A percentile compares a stretch with the other conserved stretches of the same genome.
Conservation (phyloP, 2,888 invertebrate species). For the Oscheius sp. region DNA sequence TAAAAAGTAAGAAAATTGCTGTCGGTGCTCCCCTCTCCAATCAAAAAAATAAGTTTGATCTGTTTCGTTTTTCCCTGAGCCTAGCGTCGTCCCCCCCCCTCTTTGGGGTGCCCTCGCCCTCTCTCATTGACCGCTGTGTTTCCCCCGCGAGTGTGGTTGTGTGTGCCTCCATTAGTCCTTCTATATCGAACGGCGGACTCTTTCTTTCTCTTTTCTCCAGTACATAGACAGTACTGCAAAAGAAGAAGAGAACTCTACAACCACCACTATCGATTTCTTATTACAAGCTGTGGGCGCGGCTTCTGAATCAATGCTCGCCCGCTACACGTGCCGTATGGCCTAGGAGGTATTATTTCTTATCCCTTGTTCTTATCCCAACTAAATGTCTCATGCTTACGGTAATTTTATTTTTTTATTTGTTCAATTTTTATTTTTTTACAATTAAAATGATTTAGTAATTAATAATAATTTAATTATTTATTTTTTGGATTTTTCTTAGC, state of each 20-base stretch:
- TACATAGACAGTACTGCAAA: too few species aligned
- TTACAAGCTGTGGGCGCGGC: slow-evolving; percentile 31
- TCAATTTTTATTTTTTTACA: background rate
- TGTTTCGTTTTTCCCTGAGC: too few species aligned
- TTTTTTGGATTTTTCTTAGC: background rate
- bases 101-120: slow-evolving; percentile 7
- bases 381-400: slow-evolving; percentile 4
- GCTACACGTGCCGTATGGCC: slow-evolving; percentile 25
- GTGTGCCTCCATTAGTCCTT: slow-evolving; percentile 30
- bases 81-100: too few species aligned
- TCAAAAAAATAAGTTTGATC: too few species aligned
- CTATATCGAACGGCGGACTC: slow-evolving; percentile 28
- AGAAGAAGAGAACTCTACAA: too few species aligned
- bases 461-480: too few species aligned
- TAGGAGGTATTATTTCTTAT: slow-evolving; percentile 26
- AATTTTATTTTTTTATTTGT: background rate
- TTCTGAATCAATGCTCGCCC: slow-evolving; percentile 28
- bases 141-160: slow-evolving; percentile 26
- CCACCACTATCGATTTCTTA: slow-evolving; percentile 20
- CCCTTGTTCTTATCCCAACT: background rate
- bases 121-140: slow-evolving; percentile 27
- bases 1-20: too few species aligned
- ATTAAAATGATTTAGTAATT: too few species aligned
- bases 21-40: too few species aligned
- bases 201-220: background rate